Conservation (phyloP, 2,113 vertebrate genomes). For the Procavia capensis region DNA sequence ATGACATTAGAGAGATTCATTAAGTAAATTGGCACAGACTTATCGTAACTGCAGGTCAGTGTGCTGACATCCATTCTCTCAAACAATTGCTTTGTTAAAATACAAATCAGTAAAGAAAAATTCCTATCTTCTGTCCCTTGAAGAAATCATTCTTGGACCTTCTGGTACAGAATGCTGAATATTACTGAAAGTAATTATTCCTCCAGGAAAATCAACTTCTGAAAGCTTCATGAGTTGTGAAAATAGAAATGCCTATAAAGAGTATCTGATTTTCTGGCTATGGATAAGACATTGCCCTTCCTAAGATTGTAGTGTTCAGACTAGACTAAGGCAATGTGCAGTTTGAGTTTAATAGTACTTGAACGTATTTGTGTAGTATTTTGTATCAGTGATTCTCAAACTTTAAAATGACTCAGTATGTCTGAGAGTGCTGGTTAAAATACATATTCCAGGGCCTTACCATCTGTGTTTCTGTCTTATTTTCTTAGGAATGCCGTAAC, state of each 20-base stretch:
- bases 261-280: conserved; percentile 25
- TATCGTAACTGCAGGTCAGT: conserved; percentile 48
- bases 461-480: not conserved
- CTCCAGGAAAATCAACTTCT: conserved; percentile 13
- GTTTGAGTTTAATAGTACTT: not conserved
- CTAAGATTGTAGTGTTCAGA: not conserved
- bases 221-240: not conserved
- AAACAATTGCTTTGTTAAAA: conserved; percentile 56
- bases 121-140: not conserved
- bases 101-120: conserved; percentile 31
- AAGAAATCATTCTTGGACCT: conserved; percentile 48
- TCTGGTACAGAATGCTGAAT: not conserved
- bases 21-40: conserved; percentile 60
- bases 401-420: not conserved
- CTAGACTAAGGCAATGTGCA: not conserved
- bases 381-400: not conserved
- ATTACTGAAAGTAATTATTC: conserved; percentile 55
- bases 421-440: not conserved
- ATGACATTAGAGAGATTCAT: conserved; percentile 53
- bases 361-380: not conserved
- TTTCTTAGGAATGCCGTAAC: not conserved
- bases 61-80: conserved; percentile 40
- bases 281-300: not conserved
- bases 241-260: conserved; percentile 44
- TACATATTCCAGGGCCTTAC: not conserved